A percentile compares a stretch with the other conserved stretches of the same genome.
phyloP scores from a whole-genome alignment of 2,113 vertebrate genomes.

The Heterocephalus glaber region DNA sequence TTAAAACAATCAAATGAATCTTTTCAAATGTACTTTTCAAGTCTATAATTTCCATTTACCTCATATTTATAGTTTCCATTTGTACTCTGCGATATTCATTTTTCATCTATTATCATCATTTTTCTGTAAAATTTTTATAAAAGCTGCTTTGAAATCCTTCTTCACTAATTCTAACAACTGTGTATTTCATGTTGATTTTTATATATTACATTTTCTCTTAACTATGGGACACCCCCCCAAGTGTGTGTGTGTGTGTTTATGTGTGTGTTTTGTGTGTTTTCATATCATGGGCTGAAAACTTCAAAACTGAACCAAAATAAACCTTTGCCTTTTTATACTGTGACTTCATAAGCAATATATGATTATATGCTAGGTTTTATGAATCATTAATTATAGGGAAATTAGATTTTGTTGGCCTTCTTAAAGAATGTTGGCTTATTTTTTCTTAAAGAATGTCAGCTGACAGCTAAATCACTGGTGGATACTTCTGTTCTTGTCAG shows the following conservation, averaged over 20 bases:
- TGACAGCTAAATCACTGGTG: background rate
- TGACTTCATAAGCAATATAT: background rate
- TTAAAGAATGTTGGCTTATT: background rate
- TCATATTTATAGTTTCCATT: background rate
- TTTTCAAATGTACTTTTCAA: background rate
- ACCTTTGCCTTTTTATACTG: background rate
- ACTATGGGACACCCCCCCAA: background rate
- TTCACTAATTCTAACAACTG: background rate
- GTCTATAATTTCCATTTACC: background rate
- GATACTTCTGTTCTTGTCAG: background rate
- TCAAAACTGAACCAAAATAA: background rate
- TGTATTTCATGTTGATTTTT: slow-evolving; percentile 13
- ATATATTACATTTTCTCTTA: background rate
- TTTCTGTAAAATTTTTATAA: slow-evolving; percentile 44
- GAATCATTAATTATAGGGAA: background rate
- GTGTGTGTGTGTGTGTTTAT: background rate
- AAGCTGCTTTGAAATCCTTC: background rate
- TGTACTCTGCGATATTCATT: background rate
- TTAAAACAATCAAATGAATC: background rate
- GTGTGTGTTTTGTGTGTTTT: background rate
- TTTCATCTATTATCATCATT: slow-evolving; percentile 9
- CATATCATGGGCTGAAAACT: background rate
- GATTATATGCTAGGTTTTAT: background rate
- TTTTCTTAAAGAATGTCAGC: no score
- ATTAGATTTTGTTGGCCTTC: background rate